Evolutionary conservation across 1,140 invertebrate genomes (phyloP).

Genomic region (Marisa cornuarietis): DNA sequence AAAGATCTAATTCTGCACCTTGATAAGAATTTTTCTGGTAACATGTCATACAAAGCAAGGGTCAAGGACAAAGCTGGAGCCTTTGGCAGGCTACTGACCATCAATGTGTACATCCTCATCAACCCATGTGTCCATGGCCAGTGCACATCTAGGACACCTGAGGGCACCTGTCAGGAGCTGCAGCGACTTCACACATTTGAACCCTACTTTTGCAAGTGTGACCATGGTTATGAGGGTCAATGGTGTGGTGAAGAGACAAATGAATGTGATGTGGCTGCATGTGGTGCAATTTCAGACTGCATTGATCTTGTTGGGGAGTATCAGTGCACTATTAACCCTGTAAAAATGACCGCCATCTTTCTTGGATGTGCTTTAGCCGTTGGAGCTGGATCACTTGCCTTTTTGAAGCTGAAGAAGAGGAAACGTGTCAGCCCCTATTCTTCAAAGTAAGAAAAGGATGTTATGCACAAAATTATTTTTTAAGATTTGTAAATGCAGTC

Average conservation of each 20-base stretch:
- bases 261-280: slow-evolving; percentile 18
- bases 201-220: slow-evolving; percentile 24
- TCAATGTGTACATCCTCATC: slow-evolving; percentile 19
- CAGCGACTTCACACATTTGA: slow-evolving; percentile 18
- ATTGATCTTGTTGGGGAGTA: slow-evolving; percentile 22
- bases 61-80: not conserved
- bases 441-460: too few species aligned
- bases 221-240: slow-evolving; percentile 27
- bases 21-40: not conserved
- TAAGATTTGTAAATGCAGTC: too few species aligned
- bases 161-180: slow-evolving; percentile 10
- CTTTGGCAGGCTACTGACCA: slow-evolving; percentile 17
- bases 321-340: not conserved
- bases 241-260: slow-evolving; percentile 26
- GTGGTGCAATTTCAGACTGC: slow-evolving; percentile 20
- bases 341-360: not conserved
- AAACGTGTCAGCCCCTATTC: not conserved
- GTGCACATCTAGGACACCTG: slow-evolving; percentile 1
- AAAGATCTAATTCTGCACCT: not conserved
- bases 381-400: not conserved
- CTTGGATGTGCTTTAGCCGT: not conserved
- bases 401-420: slow-evolving; percentile 6
- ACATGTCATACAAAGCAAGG: not conserved
- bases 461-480: too few species aligned
- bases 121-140: slow-evolving; percentile 30